Conservation (phyloP, 1,140 invertebrate species). For the Ceratitis capitata region DNA sequence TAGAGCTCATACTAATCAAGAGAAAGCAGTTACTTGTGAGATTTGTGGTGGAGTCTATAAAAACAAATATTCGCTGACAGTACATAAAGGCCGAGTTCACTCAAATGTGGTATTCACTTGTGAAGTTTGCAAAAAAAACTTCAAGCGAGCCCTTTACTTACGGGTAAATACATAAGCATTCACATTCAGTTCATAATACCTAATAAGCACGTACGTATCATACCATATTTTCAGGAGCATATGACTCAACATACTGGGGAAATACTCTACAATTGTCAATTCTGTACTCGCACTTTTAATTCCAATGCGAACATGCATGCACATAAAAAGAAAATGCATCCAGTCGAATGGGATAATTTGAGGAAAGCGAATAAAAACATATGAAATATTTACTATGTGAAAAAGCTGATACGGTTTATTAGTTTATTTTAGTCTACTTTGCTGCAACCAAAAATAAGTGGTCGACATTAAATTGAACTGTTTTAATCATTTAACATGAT, state of each 20-base stretch:
- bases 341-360: slow-evolving; percentile 61
- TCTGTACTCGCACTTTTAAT: slow-evolving; percentile 61
- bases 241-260: slow-evolving; percentile 63
- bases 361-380: slow-evolving; percentile 61
- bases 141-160: slow-evolving; percentile 60
- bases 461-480: no score
- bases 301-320: slow-evolving; percentile 63
- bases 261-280: slow-evolving; percentile 60
- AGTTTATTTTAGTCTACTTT: no score
- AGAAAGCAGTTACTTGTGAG: slow-evolving; percentile 47
- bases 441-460: no score
- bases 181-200: neutral
- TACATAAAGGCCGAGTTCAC: slow-evolving; percentile 60
- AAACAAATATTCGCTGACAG: slow-evolving; percentile 55
- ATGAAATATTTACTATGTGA: no score
- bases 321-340: slow-evolving; percentile 63
- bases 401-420: no score
- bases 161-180: slow-evolving; percentile 48
- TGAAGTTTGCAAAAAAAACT: slow-evolving; percentile 60
- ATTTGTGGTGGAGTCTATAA: slow-evolving; percentile 60
- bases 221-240: slow-evolving; percentile 52
- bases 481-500: no score
- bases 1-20: slow-evolving; percentile 56
- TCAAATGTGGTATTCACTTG: slow-evolving; percentile 57
- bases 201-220: neutral